Evolutionary conservation across 2,888 invertebrate species (phyloP), one percentile per base, ranked within the genome.

Genomic region (Holacanthella duospinosa): DNA sequence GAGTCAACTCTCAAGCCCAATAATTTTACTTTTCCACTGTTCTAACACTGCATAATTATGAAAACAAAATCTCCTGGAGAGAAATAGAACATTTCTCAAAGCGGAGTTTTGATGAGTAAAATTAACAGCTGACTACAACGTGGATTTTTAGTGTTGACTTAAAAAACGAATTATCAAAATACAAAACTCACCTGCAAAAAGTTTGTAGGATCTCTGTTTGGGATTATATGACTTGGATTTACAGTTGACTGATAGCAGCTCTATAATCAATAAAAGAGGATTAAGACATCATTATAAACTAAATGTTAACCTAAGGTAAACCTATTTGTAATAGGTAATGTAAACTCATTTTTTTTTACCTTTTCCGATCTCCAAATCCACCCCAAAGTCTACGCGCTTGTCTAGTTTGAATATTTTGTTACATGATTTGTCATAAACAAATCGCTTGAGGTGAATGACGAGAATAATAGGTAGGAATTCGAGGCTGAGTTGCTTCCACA

Each of bases 371-470:
- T 93, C 93, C 63, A 93, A 80, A 77, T 93, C 91, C 60, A 93
- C 83, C 0, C 89, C 88, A 77, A 91, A 94, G 74, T 93, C 91
- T 21, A 96, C 84, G 66, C 86, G 87, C 80, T 95, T 96, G 67
- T 91, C 82, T 63, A 95, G 88, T 79, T 96, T 96, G 61, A 91
- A 89, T 77, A 90, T 89, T 24, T 91, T 92, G 68, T 93, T 89
- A 2, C 84, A 80, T 75, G 88, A 86, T 73, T 91, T 88, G 76
- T 94, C 90, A 69, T 80, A 81, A 1, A 80, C 77, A 80, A 96
- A 95, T 80, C 93, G 90, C 79, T 96, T 96, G 64, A 96, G 82
- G 77, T 96, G 95, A 70, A 96, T 80, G 72, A 96, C 84, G 55
- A 96, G 81, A 1, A 94, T 88, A 3, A 89, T 85, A 0, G 95